Evolutionary conservation across 2,797 vertebrate species (phyloP).

Genomic region (Labeo calbasu): DNA sequence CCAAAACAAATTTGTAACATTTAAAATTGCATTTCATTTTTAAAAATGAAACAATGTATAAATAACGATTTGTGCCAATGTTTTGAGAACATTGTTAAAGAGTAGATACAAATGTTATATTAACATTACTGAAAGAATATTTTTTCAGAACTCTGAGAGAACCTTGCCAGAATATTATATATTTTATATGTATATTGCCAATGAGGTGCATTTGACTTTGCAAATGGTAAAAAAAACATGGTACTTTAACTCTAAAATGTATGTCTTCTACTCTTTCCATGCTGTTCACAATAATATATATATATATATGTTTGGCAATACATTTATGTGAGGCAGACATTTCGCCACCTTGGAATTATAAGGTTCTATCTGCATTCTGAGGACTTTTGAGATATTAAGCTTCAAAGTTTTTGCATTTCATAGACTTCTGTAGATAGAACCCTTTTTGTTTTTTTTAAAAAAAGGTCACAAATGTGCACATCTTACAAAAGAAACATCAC

Average conservation of each 20-base stretch:
- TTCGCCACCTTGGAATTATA: too few relatives aligned
- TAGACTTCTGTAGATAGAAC: too few relatives aligned
- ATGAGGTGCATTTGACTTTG: background rate
- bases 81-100: background rate
- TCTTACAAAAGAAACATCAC: too few relatives aligned
- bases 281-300: background rate
- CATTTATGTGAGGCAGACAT: background rate
- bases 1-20: background rate
- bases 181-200: background rate
- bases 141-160: background rate
- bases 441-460: too few relatives aligned
- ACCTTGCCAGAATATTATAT: background rate
- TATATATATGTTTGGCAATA: background rate
- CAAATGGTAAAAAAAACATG: background rate
- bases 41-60: background rate
- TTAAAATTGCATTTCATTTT: background rate
- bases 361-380: too few relatives aligned
- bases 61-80: background rate
- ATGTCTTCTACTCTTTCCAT: background rate
- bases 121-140: background rate
- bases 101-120: background rate
- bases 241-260: background rate
- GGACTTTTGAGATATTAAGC: too few relatives aligned
- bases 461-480: too few relatives aligned
- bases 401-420: too few relatives aligned